phyloP scores from a whole-genome alignment of 2,888 invertebrate species.

The Scaptomyza cyrtandrae region DNA sequence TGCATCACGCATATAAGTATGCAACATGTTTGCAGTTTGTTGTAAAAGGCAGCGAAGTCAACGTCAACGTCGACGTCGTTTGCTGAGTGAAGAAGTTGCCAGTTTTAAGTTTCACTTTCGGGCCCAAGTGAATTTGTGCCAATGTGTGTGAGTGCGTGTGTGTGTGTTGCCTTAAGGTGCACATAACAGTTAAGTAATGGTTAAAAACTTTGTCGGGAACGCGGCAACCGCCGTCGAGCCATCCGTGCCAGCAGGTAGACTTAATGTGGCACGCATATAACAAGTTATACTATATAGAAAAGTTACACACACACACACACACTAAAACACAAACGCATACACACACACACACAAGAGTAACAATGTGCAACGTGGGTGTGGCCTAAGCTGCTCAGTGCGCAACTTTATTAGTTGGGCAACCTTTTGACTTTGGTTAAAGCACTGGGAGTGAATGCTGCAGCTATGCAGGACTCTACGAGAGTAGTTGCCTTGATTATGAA shows the following conservation, averaged over 20 bases:
- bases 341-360: slow-evolving; percentile 32
- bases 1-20: slow-evolving; percentile 62
- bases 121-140: slow-evolving; percentile 76
- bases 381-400: slow-evolving; percentile 62
- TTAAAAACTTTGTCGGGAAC: slow-evolving; percentile 65
- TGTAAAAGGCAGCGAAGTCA: slow-evolving; percentile 51
- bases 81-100: slow-evolving; percentile 59
- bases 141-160: slow-evolving; percentile 11
- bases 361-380: slow-evolving; percentile 65
- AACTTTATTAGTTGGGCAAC: slow-evolving; percentile 72
- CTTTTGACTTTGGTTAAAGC: slow-evolving; percentile 65
- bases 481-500: slow-evolving; percentile 44
- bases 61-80: slow-evolving; percentile 38
- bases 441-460: slow-evolving; percentile 40
- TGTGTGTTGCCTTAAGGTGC: slow-evolving; percentile 70
- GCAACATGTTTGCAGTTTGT: slow-evolving; percentile 77
- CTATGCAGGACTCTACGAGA: slow-evolving; percentile 25
- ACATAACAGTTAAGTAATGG: slow-evolving; percentile 79
- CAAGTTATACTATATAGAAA: slow-evolving; percentile 46
- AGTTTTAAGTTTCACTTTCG: slow-evolving; percentile 77
- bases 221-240: slow-evolving; percentile 31
- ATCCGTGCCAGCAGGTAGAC: slow-evolving; percentile 48
- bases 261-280: slow-evolving; percentile 60
- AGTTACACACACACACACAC: slow-evolving; percentile 29
- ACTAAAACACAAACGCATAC: not conserved